phyloP scores from a whole-genome alignment of 2,888 invertebrate species.

The Creontiades dilutus region DNA sequence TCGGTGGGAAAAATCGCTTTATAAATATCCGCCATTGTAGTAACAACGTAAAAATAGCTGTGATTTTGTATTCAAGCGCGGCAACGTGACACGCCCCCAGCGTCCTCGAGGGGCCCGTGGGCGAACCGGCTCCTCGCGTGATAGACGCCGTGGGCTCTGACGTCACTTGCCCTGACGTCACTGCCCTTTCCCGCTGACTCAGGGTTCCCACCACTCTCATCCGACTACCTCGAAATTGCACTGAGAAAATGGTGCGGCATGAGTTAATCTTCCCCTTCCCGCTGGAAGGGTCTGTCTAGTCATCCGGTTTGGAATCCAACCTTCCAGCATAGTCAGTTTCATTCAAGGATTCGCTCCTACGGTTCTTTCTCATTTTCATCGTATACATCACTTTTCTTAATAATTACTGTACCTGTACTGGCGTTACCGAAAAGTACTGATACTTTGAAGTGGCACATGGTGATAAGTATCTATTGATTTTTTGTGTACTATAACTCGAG shows the following conservation, averaged over 20 bases:
- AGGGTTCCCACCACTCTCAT: constrained; percentile 27
- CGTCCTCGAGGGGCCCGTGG: not conserved
- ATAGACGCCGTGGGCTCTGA: constrained; percentile 17
- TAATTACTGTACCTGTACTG: not conserved
- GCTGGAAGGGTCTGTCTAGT: not conserved
- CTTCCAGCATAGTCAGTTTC: constrained; percentile 15
- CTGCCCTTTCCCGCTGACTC: constrained; percentile 49
- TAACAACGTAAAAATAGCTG: not conserved
- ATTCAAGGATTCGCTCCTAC: not conserved
- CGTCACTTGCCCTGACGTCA: constrained; percentile 4
- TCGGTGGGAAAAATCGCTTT: no score
- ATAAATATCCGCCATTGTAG: not conserved
- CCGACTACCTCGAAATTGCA: not conserved
- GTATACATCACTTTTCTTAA: not conserved
- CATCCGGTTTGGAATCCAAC: constrained; percentile 29
- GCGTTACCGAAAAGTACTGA: no score
- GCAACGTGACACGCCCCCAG: not conserved
- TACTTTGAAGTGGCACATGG: no score
- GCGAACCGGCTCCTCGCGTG: constrained; percentile 40
- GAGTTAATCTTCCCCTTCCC: constrained; percentile 32
- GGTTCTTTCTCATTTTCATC: not conserved
- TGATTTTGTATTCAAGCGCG: not conserved
- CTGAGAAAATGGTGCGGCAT: constrained; percentile 3
- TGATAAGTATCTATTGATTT: no score
- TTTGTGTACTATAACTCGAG: no score